Conservation (phyloP, 2,113 vertebrate genomes). For the Arothron firmamentum region DNA sequence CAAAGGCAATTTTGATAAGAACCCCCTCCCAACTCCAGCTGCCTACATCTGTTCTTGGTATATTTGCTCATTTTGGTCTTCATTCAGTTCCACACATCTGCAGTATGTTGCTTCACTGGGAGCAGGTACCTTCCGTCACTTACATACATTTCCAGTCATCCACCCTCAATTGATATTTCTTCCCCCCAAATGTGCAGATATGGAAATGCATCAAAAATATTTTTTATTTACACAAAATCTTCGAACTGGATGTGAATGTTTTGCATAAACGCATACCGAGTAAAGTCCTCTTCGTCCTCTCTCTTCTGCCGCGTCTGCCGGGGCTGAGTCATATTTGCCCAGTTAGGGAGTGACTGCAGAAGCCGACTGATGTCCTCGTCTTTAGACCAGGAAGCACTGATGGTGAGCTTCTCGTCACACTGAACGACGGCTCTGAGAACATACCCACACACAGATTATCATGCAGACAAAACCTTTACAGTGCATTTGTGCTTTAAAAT, state of each 20-base stretch:
- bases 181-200: background rate
- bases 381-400: conserved; percentile 97
- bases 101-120: no score
- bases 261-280: conserved; percentile 72
- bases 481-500: background rate
- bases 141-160: no score
- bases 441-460: conserved; percentile 19
- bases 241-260: background rate
- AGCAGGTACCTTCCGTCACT: no score
- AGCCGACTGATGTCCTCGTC: conserved; percentile 97
- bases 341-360: conserved; percentile 93
- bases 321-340: conserved; percentile 93
- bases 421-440: conserved; percentile 84
- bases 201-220: conserved; percentile 1
- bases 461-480: background rate
- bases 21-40: conserved; percentile 15
- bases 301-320: conserved; percentile 90
- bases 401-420: conserved; percentile 93
- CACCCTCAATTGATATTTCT: no score
- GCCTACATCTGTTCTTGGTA: conserved; percentile 34
- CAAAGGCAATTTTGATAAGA: conserved; percentile 73
- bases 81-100: conserved; percentile 42
- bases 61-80: conserved; percentile 51
- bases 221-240: no score
- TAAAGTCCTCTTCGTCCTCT: conserved; percentile 95